A percentile compares a stretch with the other conserved stretches of the same genome.
Conservation (phyloP, 2,797 vertebrate genomes). For the Kryptolebias ocellatus region DNA sequence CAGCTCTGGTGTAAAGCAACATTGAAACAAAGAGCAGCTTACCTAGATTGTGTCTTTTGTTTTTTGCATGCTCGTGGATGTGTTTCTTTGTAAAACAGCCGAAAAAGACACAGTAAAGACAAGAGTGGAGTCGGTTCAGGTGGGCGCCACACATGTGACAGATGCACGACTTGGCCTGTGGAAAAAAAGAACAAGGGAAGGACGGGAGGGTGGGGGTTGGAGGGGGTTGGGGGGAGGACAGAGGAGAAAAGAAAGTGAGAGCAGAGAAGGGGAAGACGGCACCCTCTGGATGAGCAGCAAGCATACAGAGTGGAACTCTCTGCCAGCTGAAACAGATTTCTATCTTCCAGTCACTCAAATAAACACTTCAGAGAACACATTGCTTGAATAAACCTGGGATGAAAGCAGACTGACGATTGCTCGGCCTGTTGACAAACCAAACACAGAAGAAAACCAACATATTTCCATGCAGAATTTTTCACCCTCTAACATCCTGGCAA, state of each 20-base stretch:
- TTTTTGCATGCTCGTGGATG: slow-evolving; percentile 97
- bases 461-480: slow-evolving; percentile 48
- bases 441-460: slow-evolving; percentile 44
- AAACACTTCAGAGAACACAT: slow-evolving; percentile 40
- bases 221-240: slow-evolving; percentile 10
- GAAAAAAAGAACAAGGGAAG: slow-evolving; percentile 17
- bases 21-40: slow-evolving; percentile 51
- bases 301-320: slow-evolving; percentile 23
- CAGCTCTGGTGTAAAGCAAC: not conserved
- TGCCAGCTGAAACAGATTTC: slow-evolving; percentile 49
- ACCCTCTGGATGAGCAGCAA: slow-evolving; percentile 16
- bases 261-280: slow-evolving; percentile 18
- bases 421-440: slow-evolving; percentile 56
- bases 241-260: slow-evolving; percentile 7
- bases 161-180: slow-evolving; percentile 96
- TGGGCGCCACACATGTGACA: slow-evolving; percentile 98
- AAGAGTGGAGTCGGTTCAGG: slow-evolving; percentile 97
- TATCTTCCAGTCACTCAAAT: slow-evolving; percentile 49
- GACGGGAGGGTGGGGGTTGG: slow-evolving; percentile 14
- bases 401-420: slow-evolving; percentile 41
- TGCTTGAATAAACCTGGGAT: slow-evolving; percentile 38
- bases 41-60: slow-evolving; percentile 97
- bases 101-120: slow-evolving; percentile 98
- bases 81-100: slow-evolving; percentile 99
- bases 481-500: slow-evolving; percentile 41